Base-by-base conservation (phyloP, 2,113 vertebrate genomes). In the Ciconia maguari region DNA sequence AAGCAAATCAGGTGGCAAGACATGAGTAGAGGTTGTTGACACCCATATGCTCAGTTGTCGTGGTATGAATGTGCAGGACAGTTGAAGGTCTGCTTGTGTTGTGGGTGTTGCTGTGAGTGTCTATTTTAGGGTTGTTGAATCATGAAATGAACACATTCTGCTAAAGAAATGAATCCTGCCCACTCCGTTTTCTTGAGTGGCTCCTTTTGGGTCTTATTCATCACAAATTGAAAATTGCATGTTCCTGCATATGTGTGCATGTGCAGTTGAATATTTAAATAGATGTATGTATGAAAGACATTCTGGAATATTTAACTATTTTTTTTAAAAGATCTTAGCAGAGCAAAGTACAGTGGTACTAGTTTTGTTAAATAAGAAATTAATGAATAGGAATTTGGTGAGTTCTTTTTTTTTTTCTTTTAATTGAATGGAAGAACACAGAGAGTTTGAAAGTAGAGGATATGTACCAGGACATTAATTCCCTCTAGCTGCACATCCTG, bases 1-100 rank as follows among this genome's bases (percentile, higher is more conserved):
- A 66, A 70, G 41, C 55, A 81, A 94, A 77, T 16, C 19, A 38
- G 30, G 44, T 16, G 32, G 14, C 36, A 74, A 52, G 55, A n/a
- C 10, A 8, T 0, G 9, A 55, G 20, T 3, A 51, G 49, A 83
- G 44, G 38, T 2, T 60, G 24, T 44, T 60, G 46, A 19, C 27
- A 34, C 29, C 32, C 21, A 61, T 18, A 1, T 7, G 29, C 60
- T 69, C 3, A 0, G n/a, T 10, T 66, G 52, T 30, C 21, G 3
- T 4, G 25, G 36, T 65, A 24, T 80, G 57, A 46, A 66, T 19
- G 18, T 54, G 42, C 69, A 49, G 74, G 62, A 22, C 44, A 83
- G 38, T 26, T 49, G 60, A 52, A 55, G 64, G 13, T n/a, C 26
- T 85, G 61, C 48, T 64, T 9, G 1, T 80, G 72, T 60, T 80